Conservation (phyloP, 2,797 vertebrate genomes). For the Cyclopterus lumpus region DNA sequence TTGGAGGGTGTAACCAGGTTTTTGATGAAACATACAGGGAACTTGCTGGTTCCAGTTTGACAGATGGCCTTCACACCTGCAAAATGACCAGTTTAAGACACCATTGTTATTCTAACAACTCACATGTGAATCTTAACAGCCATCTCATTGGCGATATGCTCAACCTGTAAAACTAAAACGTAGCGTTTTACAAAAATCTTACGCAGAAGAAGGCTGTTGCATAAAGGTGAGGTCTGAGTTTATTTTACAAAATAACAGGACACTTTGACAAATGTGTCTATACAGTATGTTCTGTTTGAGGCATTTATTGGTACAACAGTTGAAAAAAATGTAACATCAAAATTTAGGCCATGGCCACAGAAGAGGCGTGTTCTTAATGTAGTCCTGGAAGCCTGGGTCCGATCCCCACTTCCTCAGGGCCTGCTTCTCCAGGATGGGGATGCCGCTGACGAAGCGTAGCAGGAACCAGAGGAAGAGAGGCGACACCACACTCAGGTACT, state of each 20-base stretch:
- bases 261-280: not conserved
- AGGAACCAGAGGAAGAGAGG: constrained; percentile 87
- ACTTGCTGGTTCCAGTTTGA: not conserved
- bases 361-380: constrained; percentile 83
- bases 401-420: constrained; percentile 84
- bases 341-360: constrained; percentile 82
- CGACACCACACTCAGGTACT: constrained; percentile 80
- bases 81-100: not conserved
- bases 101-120: not conserved
- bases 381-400: constrained; percentile 78
- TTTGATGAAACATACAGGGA: not conserved
- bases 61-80: not conserved
- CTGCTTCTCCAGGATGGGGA: constrained; percentile 86
- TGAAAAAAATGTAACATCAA: constrained; percentile 41
- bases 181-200: not conserved
- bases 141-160: not conserved
- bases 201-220: not conserved
- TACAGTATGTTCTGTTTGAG: not conserved
- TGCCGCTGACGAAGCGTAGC: constrained; percentile 83
- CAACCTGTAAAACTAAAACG: not conserved
- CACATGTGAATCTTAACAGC: not conserved
- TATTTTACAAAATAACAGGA: not conserved
- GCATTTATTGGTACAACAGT: constrained; percentile 7
- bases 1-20: not conserved
- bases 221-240: not conserved